phyloP scores from a whole-genome alignment of 2,888 invertebrate species.

The Norana najaformis region DNA sequence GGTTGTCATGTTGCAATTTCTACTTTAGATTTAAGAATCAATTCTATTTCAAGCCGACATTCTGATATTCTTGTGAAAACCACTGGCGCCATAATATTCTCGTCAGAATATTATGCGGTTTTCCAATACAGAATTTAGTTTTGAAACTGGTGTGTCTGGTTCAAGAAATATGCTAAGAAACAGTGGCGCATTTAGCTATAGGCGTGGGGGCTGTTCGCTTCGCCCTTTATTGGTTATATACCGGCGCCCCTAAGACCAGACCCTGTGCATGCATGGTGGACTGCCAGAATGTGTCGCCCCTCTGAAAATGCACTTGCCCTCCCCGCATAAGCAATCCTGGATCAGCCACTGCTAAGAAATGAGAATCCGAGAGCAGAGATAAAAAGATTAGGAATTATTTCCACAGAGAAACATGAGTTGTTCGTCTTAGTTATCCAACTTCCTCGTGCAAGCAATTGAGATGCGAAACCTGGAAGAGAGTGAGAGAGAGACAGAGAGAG shows the following conservation, averaged over 20 bases:
- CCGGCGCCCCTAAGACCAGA: too few relatives aligned
- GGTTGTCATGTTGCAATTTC: too few relatives aligned
- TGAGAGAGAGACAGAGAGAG: not conserved
- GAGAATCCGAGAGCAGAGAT: too few relatives aligned
- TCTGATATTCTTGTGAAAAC: not conserved
- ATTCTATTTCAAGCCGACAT: not conserved
- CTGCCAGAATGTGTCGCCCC: too few relatives aligned
- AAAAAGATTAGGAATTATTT: not conserved
- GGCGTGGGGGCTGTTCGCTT: too few relatives aligned
- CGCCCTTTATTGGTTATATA: too few relatives aligned
- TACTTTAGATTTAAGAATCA: too few relatives aligned
- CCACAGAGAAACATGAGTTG: not conserved
- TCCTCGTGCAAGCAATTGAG: not conserved
- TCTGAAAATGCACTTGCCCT: too few relatives aligned
- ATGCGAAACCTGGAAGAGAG: not conserved
- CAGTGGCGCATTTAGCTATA: too few relatives aligned
- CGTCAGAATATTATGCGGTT: not conserved
- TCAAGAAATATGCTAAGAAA: not conserved
- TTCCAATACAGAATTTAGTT: not conserved
- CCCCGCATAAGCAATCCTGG: too few relatives aligned
- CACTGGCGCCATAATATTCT: not conserved
- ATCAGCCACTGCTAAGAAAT: too few relatives aligned
- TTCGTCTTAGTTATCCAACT: not conserved
- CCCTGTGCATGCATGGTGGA: too few relatives aligned
- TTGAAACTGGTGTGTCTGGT: not conserved